phyloP scores from a whole-genome alignment of 2,113 vertebrate species.

The Speoplatyrhinus poulsoni region DNA sequence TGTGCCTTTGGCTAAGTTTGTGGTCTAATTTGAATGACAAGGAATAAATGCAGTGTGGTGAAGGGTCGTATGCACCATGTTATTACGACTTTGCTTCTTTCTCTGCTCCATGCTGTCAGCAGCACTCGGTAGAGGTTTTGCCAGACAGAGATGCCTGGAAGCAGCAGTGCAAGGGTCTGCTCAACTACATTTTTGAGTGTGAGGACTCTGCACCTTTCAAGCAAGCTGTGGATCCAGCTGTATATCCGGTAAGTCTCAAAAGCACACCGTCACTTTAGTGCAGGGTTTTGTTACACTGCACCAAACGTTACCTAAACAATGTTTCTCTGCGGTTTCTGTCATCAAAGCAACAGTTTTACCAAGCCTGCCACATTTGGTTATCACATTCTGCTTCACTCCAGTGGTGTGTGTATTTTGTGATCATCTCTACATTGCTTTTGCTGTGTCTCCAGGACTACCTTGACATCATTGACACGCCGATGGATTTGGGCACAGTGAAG shows the following conservation, averaged over 20 bases:
- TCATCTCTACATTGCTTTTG: conserved; percentile 18
- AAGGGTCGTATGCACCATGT: too few species aligned
- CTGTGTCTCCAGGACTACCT: conserved; percentile 85
- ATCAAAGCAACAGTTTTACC: too few species aligned
- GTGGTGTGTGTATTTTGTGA: not conserved
- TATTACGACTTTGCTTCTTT: not conserved
- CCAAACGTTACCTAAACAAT: too few species aligned
- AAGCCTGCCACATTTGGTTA: too few species aligned
- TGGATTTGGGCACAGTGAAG: conserved; percentile 92
- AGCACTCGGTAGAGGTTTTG: conserved; percentile 64
- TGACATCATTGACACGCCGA: conserved; percentile 91
- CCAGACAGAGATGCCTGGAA: conserved; percentile 88
- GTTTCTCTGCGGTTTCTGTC: too few species aligned
- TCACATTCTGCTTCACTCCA: too few species aligned
- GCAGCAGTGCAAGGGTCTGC: conserved; percentile 85
- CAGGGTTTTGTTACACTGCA: too few species aligned
- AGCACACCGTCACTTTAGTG: too few species aligned
- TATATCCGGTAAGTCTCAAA: conserved; percentile 86
- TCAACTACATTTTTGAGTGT: conserved; percentile 90
- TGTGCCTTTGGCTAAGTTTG: not conserved
- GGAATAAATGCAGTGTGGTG: too few species aligned
- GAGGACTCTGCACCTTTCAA: conserved; percentile 97
- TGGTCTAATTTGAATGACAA: too few species aligned
- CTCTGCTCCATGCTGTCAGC: not conserved
- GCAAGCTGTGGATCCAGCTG: conserved; percentile 88